Base-by-base conservation (phyloP, 2,113 vertebrate genomes). In the Misgurnus anguillicaudatus region DNA sequence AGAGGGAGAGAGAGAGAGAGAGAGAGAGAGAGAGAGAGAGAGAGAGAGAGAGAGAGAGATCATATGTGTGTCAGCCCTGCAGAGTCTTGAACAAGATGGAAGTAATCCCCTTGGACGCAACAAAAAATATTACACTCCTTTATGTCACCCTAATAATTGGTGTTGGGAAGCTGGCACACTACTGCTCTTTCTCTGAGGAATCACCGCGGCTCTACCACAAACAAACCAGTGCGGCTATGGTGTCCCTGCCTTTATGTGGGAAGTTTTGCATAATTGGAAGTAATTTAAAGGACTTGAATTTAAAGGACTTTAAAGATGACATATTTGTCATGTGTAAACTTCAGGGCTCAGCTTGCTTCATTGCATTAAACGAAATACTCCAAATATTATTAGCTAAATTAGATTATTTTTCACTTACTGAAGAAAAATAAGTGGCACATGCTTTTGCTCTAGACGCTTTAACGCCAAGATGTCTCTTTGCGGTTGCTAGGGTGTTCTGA, bases 21-120 rank as follows among this genome's bases (percentile, higher is more conserved):
- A n/a, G n/a, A n/a, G n/a, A n/a, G n/a, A n/a, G n/a, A n/a, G n/a
- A n/a, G n/a, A n/a, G n/a, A n/a, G n/a, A n/a, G n/a, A 48, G 21
- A 78, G 42, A 62, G 75, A 64, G 66, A 16, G 57, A 73, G 57
- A 45, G 60, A 14, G 14, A 65, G 61, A 81, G 58, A 82, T 60
- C 73, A 78, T 86, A 86, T 85, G 67, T 86, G 74, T 87, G 86
- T 84, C 85, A 86, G 82, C 72, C 80, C 86, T 78, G 47, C 80
- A 48, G 85, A 82, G 83, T 77, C 67, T 78, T 80, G 45, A 74
- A 74, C 75, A 78, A 79, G 70, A 82, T 71, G 47, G 41, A 68
- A 85, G 73, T 75, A 76, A 78, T 86, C 81, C 81, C 81, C 19
- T 64, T 11, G 64, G 84, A 81, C 55, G 53, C 65, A 5, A 62